Evolutionary conservation across 2,797 vertebrate species (phyloP).

Genomic region (Eulemur mongoz): DNA sequence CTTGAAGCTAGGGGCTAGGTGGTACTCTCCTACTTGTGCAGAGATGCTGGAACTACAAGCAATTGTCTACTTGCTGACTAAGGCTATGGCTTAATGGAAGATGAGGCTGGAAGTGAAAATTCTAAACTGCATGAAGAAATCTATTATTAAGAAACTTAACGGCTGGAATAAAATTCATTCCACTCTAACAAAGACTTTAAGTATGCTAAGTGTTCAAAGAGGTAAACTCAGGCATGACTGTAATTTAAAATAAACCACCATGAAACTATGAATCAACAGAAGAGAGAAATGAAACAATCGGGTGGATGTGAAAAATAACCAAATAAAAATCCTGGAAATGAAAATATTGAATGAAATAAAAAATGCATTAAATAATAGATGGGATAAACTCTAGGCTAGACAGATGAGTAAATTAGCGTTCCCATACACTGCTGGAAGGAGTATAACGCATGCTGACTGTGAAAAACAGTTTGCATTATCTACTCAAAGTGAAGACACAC

Average conservation of each 20-base stretch:
- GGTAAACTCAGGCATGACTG: not conserved
- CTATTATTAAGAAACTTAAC: not conserved
- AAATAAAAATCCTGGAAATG: not conserved
- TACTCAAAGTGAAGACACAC: not conserved
- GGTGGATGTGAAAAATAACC: not conserved
- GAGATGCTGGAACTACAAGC: not conserved
- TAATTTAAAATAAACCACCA: not conserved
- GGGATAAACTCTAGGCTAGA: not conserved
- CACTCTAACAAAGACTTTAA: not conserved
- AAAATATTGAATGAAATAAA: slow-evolving; percentile 26
- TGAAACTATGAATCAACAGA: slow-evolving; percentile 14
- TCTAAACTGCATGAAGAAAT: slow-evolving; percentile 12
- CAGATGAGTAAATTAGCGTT: not conserved
- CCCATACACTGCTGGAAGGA: not conserved
- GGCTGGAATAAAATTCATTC: slow-evolving; percentile 31
- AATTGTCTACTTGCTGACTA: not conserved
- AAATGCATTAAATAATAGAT: not conserved
- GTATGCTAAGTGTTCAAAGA: not conserved
- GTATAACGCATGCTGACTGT: too few relatives aligned
- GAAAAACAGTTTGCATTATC: not conserved
- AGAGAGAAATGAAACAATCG: slow-evolving; percentile 12
- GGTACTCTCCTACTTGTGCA: not conserved
- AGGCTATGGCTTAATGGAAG: not conserved
- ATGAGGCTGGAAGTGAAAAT: not conserved
- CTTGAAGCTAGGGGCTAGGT: not conserved